These are phyloP conservation scores for Anser brachyrhynchus DNA, from an alignment of 2,113 vertebrate genomes.

Conservation along the genomic window DNA sequence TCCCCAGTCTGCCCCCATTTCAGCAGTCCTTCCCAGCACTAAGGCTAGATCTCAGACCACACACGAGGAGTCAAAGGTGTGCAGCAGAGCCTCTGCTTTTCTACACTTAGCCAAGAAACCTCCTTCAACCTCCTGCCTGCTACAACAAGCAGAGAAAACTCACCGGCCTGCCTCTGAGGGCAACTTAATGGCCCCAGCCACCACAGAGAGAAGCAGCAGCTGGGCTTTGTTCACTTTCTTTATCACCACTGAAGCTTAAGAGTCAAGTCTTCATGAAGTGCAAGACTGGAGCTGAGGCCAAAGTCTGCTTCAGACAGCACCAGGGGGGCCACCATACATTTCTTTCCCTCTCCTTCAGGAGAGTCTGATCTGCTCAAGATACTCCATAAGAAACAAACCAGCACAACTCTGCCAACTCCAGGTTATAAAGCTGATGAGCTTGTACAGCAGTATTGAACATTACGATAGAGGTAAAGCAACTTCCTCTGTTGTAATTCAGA, in stretches of 20 bases:
- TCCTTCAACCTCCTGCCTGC: neutral
- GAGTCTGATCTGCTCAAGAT: neutral
- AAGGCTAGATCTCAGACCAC: neutral
- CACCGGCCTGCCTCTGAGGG: neutral
- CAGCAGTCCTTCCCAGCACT: neutral
- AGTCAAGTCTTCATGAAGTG: neutral
- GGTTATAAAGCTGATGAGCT: neutral
- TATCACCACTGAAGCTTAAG: fast-evolving
- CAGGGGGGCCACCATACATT: neutral
- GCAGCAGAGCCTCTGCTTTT: neutral
- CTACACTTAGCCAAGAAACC: neutral
- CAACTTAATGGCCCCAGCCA: neutral
- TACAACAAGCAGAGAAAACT: neutral
- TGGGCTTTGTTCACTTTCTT: neutral
- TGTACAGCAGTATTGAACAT: neutral
- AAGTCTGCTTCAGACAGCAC: neutral
- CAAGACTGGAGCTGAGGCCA: neutral
- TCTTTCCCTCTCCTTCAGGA: neutral
- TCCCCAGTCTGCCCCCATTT: neutral
- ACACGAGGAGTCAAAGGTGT: neutral
- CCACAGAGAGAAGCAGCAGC: neutral
- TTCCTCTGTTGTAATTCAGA: neutral
- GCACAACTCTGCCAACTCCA: neutral
- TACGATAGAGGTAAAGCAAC: neutral
- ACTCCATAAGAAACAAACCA: neutral